Evolutionary conservation across 2,113 vertebrate species (phyloP).

Genomic region (Sterna hirundo): DNA sequence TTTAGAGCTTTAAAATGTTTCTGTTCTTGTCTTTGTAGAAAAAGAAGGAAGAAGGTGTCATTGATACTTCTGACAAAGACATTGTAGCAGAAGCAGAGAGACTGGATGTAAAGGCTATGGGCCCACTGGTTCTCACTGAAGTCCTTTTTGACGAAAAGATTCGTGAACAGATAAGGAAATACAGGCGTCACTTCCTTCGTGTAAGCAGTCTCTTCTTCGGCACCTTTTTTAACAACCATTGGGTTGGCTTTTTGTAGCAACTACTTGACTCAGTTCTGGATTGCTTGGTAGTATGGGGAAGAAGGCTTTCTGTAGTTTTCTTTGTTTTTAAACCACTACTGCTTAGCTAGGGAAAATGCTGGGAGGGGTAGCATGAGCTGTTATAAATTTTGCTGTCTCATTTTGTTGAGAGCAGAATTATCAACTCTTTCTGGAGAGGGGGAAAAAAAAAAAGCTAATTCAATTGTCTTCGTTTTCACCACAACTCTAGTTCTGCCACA

Average conservation of each 20-base stretch:
- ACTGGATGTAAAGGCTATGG: slow-evolving; percentile 96
- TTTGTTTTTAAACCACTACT: not conserved
- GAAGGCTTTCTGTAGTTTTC: not conserved
- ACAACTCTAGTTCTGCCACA: slow-evolving; percentile 89
- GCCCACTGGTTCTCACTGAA: slow-evolving; percentile 95
- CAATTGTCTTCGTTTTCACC: not conserved
- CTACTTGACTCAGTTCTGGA: accelerated
- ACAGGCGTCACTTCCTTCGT: slow-evolving; percentile 94
- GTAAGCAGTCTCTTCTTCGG: slow-evolving; percentile 67
- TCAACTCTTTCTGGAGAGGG: not conserved
- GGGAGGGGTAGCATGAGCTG: not conserved
- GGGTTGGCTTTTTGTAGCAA: accelerated
- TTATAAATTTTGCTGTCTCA: accelerated
- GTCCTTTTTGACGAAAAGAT: slow-evolving; percentile 96
- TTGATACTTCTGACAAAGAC: slow-evolving; percentile 91
- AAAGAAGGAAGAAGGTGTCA: slow-evolving; percentile 90
- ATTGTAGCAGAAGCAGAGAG: slow-evolving; percentile 96
- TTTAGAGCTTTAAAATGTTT: not conserved
- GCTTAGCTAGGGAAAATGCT: not conserved
- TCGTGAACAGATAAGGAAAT: slow-evolving; percentile 96
- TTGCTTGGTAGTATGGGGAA: not conserved
- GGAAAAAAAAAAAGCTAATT: not conserved
- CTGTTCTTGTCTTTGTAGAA: slow-evolving; percentile 70
- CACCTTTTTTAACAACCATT: accelerated
- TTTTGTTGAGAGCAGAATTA: not conserved